Evolutionary conservation across 2,888 invertebrate species (phyloP), one percentile per base, ranked within the genome.

Genomic region (Drosophila melanosoma): DNA sequence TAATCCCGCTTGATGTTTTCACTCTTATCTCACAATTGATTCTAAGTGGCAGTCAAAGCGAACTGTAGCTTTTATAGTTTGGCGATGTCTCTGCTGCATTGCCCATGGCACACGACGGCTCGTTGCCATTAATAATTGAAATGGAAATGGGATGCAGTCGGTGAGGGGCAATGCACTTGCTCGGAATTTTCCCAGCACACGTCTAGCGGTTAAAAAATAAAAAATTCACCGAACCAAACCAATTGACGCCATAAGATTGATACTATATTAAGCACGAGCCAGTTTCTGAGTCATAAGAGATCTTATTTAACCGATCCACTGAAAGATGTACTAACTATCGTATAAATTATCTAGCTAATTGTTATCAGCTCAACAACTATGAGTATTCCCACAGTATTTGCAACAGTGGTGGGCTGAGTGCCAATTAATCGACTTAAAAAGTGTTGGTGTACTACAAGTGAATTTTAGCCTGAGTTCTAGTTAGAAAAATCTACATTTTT

Each of bases 121-220:
- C 23, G 63, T 32, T 12, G 62, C 60, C 62, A 54, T 42, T 45
- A 45, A 45, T 45, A 45, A 23, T 23, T n/a, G 11, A 17, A 15
- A 60, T 54, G 62, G 38, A 33, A 62, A 54, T 29, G 35, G 70
- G 70, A 73, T 33, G 72, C 63, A 73, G 76, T 58, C 54, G 57
- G 29, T 6, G 32, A 10, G 58, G 15, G 17, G 26, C 49, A 51
- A 60, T 62, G 58, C 66, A 54, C 10, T 36, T 51, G 33, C 45
- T 12, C 57, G 83, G 82, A 69, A 48, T 69, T 86, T 85, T 82
- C 85, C 85, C 85, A 82, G 53, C 68, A 29, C 53, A 68, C 75
- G 74, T 76, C 35, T 52, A 69, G 10, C 57, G 52, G 65, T 69
- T 69, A 29, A 58, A 53, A 33, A 56, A 74, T 71, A 69, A 71